phyloP scores from a whole-genome alignment of 2,888 invertebrate genomes.

The Brassicogethes aeneus region DNA sequence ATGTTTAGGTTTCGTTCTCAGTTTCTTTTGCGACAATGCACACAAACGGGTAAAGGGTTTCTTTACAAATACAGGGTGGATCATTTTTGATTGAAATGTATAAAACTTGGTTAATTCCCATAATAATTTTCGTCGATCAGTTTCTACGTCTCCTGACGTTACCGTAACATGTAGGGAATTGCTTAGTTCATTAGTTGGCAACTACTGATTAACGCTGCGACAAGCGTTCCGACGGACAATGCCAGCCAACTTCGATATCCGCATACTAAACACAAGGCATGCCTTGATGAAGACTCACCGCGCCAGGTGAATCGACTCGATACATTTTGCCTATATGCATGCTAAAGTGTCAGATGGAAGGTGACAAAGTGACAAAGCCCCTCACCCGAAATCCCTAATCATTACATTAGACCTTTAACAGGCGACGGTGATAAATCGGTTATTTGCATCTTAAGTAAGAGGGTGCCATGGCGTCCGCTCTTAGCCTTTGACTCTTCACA shows the following conservation, averaged over 20 bases:
- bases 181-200: background rate
- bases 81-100: background rate
- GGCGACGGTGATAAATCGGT: too few relatives aligned
- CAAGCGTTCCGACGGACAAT: background rate
- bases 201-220: background rate
- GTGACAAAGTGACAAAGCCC: too few relatives aligned
- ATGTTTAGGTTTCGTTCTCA: background rate
- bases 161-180: background rate
- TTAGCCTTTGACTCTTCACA: too few relatives aligned
- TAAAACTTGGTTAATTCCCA: background rate
- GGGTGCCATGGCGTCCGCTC: too few relatives aligned
- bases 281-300: too few relatives aligned
- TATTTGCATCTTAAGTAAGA: too few relatives aligned
- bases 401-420: too few relatives aligned
- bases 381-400: too few relatives aligned
- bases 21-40: background rate
- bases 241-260: background rate
- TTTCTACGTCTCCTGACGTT: background rate
- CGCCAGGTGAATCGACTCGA: too few relatives aligned
- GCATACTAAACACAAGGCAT: slow-evolving; percentile 1
- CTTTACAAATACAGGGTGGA: background rate
- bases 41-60: background rate
- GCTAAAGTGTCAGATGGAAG: too few relatives aligned
- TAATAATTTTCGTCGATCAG: too few relatives aligned
- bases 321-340: too few relatives aligned